phyloP scores from a whole-genome alignment of 2,113 vertebrate species.

The Pavo muticus region DNA sequence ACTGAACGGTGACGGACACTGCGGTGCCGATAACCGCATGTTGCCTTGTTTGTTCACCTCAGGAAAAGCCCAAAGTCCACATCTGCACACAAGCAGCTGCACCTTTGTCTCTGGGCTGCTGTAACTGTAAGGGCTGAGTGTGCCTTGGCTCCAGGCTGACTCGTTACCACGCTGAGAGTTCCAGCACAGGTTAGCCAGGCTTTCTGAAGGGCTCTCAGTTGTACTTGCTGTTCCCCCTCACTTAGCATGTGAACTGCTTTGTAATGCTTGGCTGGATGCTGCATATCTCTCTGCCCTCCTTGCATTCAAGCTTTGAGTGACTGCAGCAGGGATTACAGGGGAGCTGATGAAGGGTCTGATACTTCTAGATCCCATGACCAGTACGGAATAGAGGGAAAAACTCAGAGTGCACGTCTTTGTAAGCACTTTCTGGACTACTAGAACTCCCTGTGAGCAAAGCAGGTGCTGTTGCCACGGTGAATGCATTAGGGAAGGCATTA shows the following conservation, averaged over 20 bases:
- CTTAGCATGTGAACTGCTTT: neutral
- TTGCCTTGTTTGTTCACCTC: conserved; percentile 53
- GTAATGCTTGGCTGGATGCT: neutral
- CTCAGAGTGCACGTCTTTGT: neutral
- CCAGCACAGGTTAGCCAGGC: too few relatives aligned
- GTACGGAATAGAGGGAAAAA: neutral
- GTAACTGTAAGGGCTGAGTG: accelerated
- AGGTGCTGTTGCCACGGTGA: neutral
- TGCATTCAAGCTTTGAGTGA: neutral
- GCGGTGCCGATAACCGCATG: neutral
- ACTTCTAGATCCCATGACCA: neutral
- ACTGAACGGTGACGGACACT: conserved; percentile 31
- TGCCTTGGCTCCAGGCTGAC: accelerated
- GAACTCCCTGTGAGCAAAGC: neutral
- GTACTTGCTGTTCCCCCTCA: neutral
- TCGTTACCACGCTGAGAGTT: accelerated
- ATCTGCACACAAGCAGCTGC: neutral
- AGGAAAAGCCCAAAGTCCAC: conserved; percentile 42
- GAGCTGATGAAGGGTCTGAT: neutral
- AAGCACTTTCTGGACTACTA: neutral
- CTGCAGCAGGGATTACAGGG: neutral
- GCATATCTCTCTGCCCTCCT: neutral
- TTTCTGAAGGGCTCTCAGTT: neutral
- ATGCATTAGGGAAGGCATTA: neutral
- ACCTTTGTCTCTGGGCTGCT: neutral